Base-by-base conservation (phyloP, 2,113 vertebrate genomes). In the Rhinoderma darwinii region DNA sequence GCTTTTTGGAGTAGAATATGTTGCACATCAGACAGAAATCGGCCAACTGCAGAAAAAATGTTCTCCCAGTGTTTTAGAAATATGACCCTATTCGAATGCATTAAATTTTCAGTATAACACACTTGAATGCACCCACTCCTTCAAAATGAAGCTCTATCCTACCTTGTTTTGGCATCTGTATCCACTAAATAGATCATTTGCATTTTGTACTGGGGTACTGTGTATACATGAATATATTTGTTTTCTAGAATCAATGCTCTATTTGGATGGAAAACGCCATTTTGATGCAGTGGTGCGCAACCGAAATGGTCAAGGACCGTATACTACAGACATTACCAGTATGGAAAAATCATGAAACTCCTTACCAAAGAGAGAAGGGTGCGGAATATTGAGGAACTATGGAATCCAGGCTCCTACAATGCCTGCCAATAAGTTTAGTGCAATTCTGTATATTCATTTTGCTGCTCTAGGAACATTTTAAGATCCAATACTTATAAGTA, bases 231-330 rank as follows among this genome's bases (percentile, higher is more conserved):
- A 44, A 12, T 78, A 43, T 27, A 9, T 78, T 37, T 54, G 9
- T 84, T 76, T 75, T 61, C 93, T 41, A 99, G 98, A 99, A 90
- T 98, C 97, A 78, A 99, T 99, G 98, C 89, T 99, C 86, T 99
- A 97, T 90, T 94, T 99, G 92, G 98, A 99, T 66, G 98, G 98
- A 81, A 97, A 97, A 88, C 94, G 98, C 87, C 98, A 99, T 92
- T 98, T 99, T 12, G 89, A 93, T 88, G 94, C 96, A 89, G 92
- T 93, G 1, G 90, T 95, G 89, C 89, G 88, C 77, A 18, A 1
- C 7, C 79, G 83, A 27, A 10, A 88, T 66, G 66, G 70, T 17
- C 2, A 61, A 41, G 73, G 68, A 15, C 1, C 81, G 39, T 82
- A 37, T 32, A 54, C n/a, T 32, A 70, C 35, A 44, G 7, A 54